Base-by-base conservation (phyloP, 2,797 vertebrate genomes). In the Anas flavirostris region DNA sequence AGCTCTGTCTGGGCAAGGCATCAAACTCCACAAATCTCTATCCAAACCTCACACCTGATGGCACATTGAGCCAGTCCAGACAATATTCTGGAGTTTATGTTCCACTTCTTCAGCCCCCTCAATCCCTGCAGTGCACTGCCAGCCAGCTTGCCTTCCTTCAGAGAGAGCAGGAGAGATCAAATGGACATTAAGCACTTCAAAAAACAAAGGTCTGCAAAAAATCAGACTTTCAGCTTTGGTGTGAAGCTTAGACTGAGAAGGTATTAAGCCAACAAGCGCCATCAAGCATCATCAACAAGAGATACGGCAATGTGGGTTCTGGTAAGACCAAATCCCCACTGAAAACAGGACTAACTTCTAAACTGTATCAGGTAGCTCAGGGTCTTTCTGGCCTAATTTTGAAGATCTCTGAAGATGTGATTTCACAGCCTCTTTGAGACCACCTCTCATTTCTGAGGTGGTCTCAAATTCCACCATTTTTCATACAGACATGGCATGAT, bases 1-100 rank as follows among this genome's bases (percentile, higher is more conserved):
- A 91, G 73, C 63, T 84, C 91, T 63, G 94, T 93, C 96, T 96
- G 95, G 96, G 95, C 91, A 94, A 63, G 25, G 55, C 1, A 0
- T 93, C 95, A 94, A 94, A 74, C 67, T 43, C 88, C 70, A 93
- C 94, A 96, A 76, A 90, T 41, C 86, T 43, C 74, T 39, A 33
- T 93, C 96, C 94, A 95, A 95, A 60, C 80, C 94, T 91, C 93
- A 67, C 95, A 95, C 96, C 96, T 95, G 94, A 82, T 76, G 95
- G 92, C 90, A 63, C 88, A 90, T 66, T 67, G 86, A 94, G 91
- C 63, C 93, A 93, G 82, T 11, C 50, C 94, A 90, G 95, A 76
- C 83, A 48, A 78, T 39, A 37, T 33, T 78, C 83, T 82, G 94
- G 81, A 70, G 55, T 5, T 79, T 59, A 1, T 1, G 39, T 82